phyloP scores from a whole-genome alignment of 2,797 vertebrate genomes.

The Distichodus sexfasciatus region DNA sequence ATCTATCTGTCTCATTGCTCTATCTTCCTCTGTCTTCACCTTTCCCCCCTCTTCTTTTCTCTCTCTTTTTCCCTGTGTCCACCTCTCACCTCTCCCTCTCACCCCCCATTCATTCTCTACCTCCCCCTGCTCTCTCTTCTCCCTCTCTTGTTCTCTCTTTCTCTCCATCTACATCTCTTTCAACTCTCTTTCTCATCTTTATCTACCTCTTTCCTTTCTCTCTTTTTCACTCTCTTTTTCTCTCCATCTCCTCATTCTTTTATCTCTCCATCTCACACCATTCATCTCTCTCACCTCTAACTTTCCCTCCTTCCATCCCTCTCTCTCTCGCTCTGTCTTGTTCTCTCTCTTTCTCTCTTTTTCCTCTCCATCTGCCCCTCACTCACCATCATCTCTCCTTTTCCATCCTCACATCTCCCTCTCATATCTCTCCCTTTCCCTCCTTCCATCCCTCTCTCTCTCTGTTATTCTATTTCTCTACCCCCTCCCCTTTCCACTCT shows the following conservation, averaged over 20 bases:
- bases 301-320: not conserved
- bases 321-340: slow-evolving; percentile 10
- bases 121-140: no score
- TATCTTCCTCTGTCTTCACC: slow-evolving; percentile 3
- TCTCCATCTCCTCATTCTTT: slow-evolving; percentile 3
- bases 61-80: slow-evolving; percentile 11
- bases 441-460: not conserved
- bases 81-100: not conserved
- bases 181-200: not conserved
- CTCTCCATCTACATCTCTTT: not conserved
- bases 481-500: not conserved
- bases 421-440: slow-evolving; percentile 18
- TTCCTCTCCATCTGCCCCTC: not conserved
- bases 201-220: not conserved
- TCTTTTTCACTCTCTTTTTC: not conserved
- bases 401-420: no score
- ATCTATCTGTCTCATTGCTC: not conserved
- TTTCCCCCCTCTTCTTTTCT: not conserved
- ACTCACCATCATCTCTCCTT: not conserved
- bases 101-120: no score
- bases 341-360: slow-evolving; percentile 9
- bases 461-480: slow-evolving; percentile 13
- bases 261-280: slow-evolving; percentile 7
- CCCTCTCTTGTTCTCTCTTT: slow-evolving; percentile 16
- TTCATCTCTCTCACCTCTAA: not conserved